Base-by-base conservation (phyloP, 2,113 vertebrate species). In the Colistium nudipinnis region DNA sequence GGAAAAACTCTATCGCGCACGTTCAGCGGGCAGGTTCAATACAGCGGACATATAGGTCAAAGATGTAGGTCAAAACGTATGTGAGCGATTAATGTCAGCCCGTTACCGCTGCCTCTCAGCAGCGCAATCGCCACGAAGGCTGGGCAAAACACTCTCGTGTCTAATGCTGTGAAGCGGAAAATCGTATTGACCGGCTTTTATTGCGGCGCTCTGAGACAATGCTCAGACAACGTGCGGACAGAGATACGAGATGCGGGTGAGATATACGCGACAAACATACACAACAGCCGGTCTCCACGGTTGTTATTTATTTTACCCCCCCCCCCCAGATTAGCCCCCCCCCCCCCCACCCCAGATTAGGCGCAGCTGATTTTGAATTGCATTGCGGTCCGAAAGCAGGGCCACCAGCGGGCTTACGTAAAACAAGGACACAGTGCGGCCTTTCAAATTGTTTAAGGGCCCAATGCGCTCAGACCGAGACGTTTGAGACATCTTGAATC, bases 51-150 rank as follows among this genome's bases (percentile, higher is more conserved):
- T 72, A 49, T 47, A 74, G 67, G 80, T 78, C 63, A 62, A 44
- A 53, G 49, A 53, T 53, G 27, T 53, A 53, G 49, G 49, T 53
- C 28, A 52, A 11, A 31, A 44, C 28, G 48, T 74, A 63, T 70
- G 31, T n/a, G 35, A 36, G 65, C 1, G 49, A 81, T 81, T 76
- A 84, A 60, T 60, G 68, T 64, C 52, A 57, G 38, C 8, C 48
- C 38, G 5, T 43, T 27, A 22, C 9, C 22, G 30, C 31, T 41
- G 36, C 43, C 48, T 45, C 43, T 38, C 31, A 56, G 52, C 45
- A 2, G 49, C 17, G 9, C 5, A 12, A 8, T n/a, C 28, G 12
- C 16, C 9, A 53, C 17, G 4, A 31, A 5, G 47, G 24, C 47
- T 27, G 47, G 17, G 1, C 25, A 16, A 13, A 27, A 24, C 47